Base-by-base conservation (phyloP, 2,888 invertebrate genomes). In the Rhagonycha fulva region DNA sequence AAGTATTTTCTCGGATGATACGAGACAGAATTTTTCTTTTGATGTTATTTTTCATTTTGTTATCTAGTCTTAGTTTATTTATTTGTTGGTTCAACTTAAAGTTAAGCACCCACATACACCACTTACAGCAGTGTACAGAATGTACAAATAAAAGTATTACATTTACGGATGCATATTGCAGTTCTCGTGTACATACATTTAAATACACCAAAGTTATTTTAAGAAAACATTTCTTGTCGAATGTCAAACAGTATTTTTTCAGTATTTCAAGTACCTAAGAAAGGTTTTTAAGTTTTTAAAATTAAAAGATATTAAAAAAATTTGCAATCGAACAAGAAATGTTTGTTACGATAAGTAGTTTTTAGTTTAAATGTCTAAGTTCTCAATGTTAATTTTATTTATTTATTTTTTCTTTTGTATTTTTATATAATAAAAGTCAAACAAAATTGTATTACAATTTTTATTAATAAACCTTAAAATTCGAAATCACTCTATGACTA, bases 61-160 rank as follows among this genome's bases (percentile, higher is more conserved):
- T 77, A 77, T 77, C 77, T 77, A 77, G 77, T 77, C 77, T 77
- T 76, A 77, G 71, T 72, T 75, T 75, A 72, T 74, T 62, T 75
- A 74, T 74, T 66, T 66, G 63, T 66, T 24, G 26, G 63, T 66
- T 66, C 26, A 26, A 66, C n/a, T 23, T 66, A 24, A 66, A 7
- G n/a, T 66, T 66, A 66, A 63, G 26, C 19, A 19, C 63, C 23
- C 23, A n/a, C 47, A 47, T 47, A 47, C n/a, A 47, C 47, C 47
- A 47, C 47, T 47, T 47, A 47, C 47, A 47, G 0, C 47, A 47
- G 47, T 47, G 47, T 47, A 47, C 47, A 47, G n/a, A 47, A 47
- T 47, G 47, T 47, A 47, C 47, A 47, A 47, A 47, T 9, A 26
- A 47, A n/a, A 47, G 47, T 47, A 47, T 47, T 47, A 47, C 47